Conservation (phyloP, 2,113 vertebrate species). For the Microcebus ravelobensis region DNA sequence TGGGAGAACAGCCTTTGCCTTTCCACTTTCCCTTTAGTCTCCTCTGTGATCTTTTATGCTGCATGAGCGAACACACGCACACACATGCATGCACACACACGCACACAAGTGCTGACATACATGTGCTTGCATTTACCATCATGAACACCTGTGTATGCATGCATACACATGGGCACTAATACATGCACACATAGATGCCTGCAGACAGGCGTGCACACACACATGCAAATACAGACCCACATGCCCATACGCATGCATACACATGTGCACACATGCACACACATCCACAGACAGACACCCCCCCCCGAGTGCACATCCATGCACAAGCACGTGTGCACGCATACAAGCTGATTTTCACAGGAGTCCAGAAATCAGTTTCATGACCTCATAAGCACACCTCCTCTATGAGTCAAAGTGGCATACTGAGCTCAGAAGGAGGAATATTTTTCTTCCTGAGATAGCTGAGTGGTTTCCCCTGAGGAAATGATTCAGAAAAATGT, state of each 20-base stretch:
- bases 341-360: background rate
- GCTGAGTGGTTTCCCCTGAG: conserved; percentile 32
- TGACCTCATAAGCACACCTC: background rate
- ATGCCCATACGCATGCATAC: too few species aligned
- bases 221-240: background rate
- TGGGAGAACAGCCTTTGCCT: background rate
- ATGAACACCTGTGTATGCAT: background rate
- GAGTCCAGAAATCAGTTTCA: background rate
- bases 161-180: background rate
- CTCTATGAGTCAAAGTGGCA: conserved; percentile 19
- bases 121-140: too few species aligned
- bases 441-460: conserved; percentile 46
- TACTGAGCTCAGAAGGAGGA: conserved; percentile 5
- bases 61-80: fast-evolving
- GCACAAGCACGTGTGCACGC: background rate
- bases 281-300: background rate
- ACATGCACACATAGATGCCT: too few species aligned
- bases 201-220: background rate
- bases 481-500: conserved; percentile 65
- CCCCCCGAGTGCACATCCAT: background rate
- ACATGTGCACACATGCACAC: background rate
- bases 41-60: background rate
- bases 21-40: background rate
- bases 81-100: background rate
- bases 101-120: background rate